These are phyloP conservation scores for Calephelis perditalis DNA, from an alignment of 2,888 invertebrate species.

Conservation along the genomic window DNA sequence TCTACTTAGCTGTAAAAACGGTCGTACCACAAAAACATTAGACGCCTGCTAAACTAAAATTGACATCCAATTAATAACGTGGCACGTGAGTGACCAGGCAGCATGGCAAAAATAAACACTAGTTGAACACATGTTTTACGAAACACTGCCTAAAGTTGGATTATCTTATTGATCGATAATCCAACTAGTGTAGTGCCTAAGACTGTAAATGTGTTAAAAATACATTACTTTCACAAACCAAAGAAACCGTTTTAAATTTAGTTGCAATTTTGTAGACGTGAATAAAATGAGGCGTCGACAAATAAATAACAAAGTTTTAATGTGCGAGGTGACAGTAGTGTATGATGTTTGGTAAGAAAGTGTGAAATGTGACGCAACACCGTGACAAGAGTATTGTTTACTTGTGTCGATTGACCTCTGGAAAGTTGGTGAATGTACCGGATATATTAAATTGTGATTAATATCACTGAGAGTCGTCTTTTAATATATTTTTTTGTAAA, in stretches of 20 bases:
- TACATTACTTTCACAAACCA: background rate
- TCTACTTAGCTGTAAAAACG: too few relatives aligned
- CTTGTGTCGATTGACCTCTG: slow-evolving; percentile 31
- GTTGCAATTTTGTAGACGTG: background rate
- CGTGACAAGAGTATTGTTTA: slow-evolving; percentile 5
- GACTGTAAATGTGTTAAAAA: too few relatives aligned
- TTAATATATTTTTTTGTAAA: background rate
- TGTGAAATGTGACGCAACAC: slow-evolving; percentile 6
- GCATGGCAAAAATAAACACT: too few relatives aligned
- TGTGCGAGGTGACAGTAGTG: too few relatives aligned
- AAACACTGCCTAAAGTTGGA: too few relatives aligned
- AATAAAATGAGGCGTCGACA: background rate
- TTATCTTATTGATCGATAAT: too few relatives aligned
- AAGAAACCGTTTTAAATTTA: background rate
- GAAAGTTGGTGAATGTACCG: slow-evolving; percentile 29
- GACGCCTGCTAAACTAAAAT: too few relatives aligned
- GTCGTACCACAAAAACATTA: too few relatives aligned
- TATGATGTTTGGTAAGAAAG: slow-evolving; percentile 8
- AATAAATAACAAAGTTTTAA: background rate
- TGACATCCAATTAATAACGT: too few relatives aligned
- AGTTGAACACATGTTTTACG: too few relatives aligned
- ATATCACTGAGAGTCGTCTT: background rate
- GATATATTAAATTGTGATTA: slow-evolving; percentile 12
- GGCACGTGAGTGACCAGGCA: too few relatives aligned
- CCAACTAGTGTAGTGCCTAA: too few relatives aligned